Percentiles rank a stretch among this genome's conserved stretches.
Evolutionary conservation across 2,113 vertebrate genomes (phyloP).

Genomic region (Perognathus longimembris): DNA sequence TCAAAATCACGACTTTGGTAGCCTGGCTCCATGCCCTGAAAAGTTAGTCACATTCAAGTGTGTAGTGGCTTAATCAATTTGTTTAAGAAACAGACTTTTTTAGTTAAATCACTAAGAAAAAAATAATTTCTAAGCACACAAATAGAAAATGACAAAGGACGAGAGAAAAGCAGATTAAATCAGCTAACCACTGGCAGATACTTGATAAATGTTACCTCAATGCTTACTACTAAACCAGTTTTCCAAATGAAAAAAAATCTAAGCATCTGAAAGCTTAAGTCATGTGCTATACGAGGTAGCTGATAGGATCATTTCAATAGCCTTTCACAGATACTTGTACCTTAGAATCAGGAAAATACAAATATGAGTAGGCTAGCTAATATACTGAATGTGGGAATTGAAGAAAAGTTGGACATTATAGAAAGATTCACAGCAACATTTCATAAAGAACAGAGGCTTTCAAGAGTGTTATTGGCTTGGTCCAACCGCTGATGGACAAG

Average conservation of each 20-base stretch:
- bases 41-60: not conserved
- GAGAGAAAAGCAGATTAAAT: not conserved
- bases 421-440: not conserved
- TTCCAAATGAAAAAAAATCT: not conserved
- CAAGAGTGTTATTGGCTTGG: not conserved
- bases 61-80: not conserved
- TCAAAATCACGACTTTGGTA: not conserved
- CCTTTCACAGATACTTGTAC: not conserved
- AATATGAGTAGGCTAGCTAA: not conserved
- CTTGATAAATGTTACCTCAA: not conserved
- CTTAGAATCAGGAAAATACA: conserved; percentile 14
- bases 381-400: not conserved
- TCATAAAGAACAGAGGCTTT: not conserved
- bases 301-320: not conserved
- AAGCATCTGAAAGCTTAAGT: not conserved
- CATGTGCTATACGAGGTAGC: not conserved
- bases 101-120: conserved; percentile 12
- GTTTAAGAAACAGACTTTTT: not conserved
- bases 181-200: not conserved
- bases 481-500: not conserved
- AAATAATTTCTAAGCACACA: not conserved
- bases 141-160: not conserved
- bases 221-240: not conserved
- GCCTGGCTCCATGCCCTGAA: not conserved
- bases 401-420: not conserved